Evolutionary conservation across 2,888 invertebrate genomes (phyloP).

Genomic region (Cynaeus angustus): DNA sequence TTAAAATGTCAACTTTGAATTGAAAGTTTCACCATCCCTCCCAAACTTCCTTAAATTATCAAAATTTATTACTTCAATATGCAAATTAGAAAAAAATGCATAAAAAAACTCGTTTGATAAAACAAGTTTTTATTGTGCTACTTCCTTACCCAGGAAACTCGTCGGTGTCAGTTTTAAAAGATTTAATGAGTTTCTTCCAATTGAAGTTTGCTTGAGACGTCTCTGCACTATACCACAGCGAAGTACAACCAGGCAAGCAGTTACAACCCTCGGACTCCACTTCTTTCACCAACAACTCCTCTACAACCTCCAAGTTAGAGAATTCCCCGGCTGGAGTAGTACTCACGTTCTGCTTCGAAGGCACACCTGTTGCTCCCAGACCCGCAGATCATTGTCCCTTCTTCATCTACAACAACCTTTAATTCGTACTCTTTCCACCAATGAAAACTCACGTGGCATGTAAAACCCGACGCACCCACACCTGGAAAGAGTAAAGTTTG

Average conservation of each 20-base stretch:
- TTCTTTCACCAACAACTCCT: slow-evolving; percentile 73
- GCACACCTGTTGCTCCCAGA: neutral
- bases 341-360: neutral
- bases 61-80: too few relatives aligned
- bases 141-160: slow-evolving; percentile 67
- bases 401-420: slow-evolving; percentile 3
- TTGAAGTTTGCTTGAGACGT: slow-evolving; percentile 82
- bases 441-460: slow-evolving; percentile 73
- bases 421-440: neutral
- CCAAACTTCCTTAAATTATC: too few relatives aligned
- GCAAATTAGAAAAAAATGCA: too few relatives aligned
- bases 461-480: slow-evolving; percentile 73
- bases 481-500: slow-evolving; percentile 75
- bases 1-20: too few relatives aligned
- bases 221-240: slow-evolving; percentile 82
- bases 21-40: too few relatives aligned
- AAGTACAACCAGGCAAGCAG: slow-evolving; percentile 80
- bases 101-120: too few relatives aligned
- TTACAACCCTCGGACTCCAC: slow-evolving; percentile 72
- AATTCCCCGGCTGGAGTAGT: neutral
- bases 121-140: too few relatives aligned
- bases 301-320: slow-evolving; percentile 62
- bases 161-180: slow-evolving; percentile 71
- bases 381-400: neutral
- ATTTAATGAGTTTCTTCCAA: slow-evolving; percentile 76